These are phyloP conservation scores for Lutjanus erythropterus DNA, from an alignment of 2,113 vertebrate species.

Conservation along the genomic window DNA sequence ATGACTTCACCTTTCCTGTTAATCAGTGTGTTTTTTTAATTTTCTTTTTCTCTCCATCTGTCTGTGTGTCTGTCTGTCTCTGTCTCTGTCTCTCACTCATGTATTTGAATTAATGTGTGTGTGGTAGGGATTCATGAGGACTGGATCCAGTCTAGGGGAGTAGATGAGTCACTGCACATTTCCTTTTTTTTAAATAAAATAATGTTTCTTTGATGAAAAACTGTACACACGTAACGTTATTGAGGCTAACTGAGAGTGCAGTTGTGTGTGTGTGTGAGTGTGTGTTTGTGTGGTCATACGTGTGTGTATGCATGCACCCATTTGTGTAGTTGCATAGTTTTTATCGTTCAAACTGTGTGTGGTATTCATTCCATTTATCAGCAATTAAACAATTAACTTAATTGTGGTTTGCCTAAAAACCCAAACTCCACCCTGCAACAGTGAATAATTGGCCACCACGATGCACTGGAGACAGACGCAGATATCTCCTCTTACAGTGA, in stretches of 20 bases:
- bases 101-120: conserved; percentile 37
- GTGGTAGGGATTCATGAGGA: conserved; percentile 20
- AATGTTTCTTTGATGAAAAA: conserved; percentile 64
- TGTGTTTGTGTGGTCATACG: conserved; percentile 13
- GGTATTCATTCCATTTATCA: conserved; percentile 79
- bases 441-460: conserved; percentile 61
- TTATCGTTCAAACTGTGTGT: conserved; percentile 60
- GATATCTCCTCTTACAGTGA: conserved; percentile 1
- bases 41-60: conserved; percentile 20
- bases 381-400: conserved; percentile 81
- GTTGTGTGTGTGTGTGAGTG: conserved; percentile 17
- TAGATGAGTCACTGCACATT: conserved; percentile 65
- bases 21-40: conserved; percentile 68
- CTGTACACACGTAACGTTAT: conserved; percentile 29
- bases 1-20: conserved; percentile 82
- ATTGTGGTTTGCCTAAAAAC: conserved; percentile 75
- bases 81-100: conserved; percentile 14
- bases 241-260: conserved; percentile 12
- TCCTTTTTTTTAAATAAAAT: conserved; percentile 49
- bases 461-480: conserved; percentile 15
- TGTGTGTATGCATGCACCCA: conserved; percentile 4
- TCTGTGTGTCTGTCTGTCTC: not conserved
- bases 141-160: conserved; percentile 53
- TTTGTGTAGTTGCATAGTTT: conserved; percentile 37
- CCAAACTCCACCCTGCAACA: conserved; percentile 66